phyloP scores from a whole-genome alignment of 2,888 invertebrate genomes.

The Lasioglossum villosulum region DNA sequence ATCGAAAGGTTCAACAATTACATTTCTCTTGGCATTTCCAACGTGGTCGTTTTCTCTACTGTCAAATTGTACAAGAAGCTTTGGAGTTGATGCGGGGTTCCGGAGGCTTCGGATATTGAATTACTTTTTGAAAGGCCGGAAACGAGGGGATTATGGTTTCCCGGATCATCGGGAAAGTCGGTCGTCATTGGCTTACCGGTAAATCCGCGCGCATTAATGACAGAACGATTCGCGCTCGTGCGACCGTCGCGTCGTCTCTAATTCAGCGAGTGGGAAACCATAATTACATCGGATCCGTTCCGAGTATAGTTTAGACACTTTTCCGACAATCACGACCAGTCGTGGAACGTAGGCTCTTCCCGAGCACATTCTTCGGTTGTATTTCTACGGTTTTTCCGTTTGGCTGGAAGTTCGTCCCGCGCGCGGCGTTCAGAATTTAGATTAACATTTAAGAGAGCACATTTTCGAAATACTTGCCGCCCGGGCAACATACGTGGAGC shows the following conservation, averaged over 20 bases:
- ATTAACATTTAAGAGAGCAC: conserved; percentile 49
- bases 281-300: conserved; percentile 50
- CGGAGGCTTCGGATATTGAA: not conserved
- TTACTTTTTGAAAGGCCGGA: not conserved
- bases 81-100: not conserved
- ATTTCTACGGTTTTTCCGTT: not conserved
- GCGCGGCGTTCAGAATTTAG: conserved; percentile 46
- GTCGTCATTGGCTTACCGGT: conserved; percentile 35
- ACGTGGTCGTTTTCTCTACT: too few species aligned
- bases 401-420: conserved; percentile 6
- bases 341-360: too few species aligned
- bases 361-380: not conserved
- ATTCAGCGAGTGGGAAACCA: conserved; percentile 57
- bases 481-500: not conserved
- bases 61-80: not conserved
- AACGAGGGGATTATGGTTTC: conserved; percentile 24
- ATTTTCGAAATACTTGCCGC: conserved; percentile 47
- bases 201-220: conserved; percentile 49
- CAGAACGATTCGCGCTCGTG: not conserved
- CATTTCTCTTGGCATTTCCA: too few species aligned
- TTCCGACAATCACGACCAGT: not conserved
- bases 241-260: conserved; percentile 30
- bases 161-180: conserved; percentile 15
- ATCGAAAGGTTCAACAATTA: too few species aligned
- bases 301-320: conserved; percentile 11